Percentiles rank a stretch among this genome's conserved stretches.
These are phyloP conservation scores for Melanotaenia pygmaea DNA, from an alignment of 2,797 vertebrate species.

Conservation along the genomic window DNA sequence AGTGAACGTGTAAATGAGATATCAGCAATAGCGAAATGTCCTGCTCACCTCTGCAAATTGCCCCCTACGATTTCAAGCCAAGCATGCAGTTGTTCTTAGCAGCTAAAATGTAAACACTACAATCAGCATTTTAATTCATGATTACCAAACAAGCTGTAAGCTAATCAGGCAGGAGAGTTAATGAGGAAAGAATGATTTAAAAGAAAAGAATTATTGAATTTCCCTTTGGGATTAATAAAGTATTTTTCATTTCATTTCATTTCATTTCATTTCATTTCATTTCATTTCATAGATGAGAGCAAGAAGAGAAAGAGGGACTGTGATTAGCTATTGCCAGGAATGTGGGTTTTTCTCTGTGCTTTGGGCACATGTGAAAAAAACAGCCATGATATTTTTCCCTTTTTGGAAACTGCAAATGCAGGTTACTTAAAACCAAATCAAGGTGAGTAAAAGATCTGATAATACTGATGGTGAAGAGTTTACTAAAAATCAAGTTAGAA, in stretches of 20 bases:
- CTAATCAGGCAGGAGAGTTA: constrained; percentile 68
- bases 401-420: constrained; percentile 12
- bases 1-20: constrained; percentile 36
- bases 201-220: no score
- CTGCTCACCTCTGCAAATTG: constrained; percentile 58
- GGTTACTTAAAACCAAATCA: constrained; percentile 27
- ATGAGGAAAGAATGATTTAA: constrained; percentile 67
- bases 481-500: neutral
- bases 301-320: constrained; percentile 41
- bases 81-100: constrained; percentile 68
- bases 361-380: constrained; percentile 46
- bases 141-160: constrained; percentile 75
- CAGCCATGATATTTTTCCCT: neutral
- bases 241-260: no score
- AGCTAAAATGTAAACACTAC: constrained; percentile 70
- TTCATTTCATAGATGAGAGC: constrained; percentile 28
- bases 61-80: constrained; percentile 57
- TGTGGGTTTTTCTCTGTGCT: constrained; percentile 32
- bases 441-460: constrained; percentile 27
- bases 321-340: constrained; percentile 59
- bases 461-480: neutral
- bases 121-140: constrained; percentile 76
- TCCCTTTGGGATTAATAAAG: no score
- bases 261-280: no score
- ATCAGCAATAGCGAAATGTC: constrained; percentile 14